Conservation (phyloP, 2,888 invertebrate species). For the Marronus borbonicus region DNA sequence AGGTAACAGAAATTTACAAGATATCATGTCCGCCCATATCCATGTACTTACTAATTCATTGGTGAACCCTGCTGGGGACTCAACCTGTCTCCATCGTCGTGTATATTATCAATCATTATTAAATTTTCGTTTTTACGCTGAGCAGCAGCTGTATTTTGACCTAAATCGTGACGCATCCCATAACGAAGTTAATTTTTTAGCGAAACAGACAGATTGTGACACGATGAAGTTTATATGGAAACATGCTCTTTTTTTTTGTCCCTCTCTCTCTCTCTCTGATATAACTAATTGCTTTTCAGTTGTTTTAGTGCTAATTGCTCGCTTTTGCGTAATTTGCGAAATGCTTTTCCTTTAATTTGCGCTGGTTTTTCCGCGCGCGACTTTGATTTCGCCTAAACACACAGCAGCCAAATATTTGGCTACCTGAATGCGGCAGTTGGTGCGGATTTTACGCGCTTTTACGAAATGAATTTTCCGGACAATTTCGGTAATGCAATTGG, state of each 20-base stretch:
- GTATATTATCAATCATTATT: slow-evolving; percentile 33
- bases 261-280: background rate
- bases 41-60: slow-evolving; percentile 27
- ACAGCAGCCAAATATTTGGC: too few species aligned
- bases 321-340: too few species aligned
- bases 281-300: slow-evolving; percentile 19
- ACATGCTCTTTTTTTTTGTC: background rate
- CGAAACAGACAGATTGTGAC: background rate
- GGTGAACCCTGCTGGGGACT: background rate
- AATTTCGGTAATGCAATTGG: too few species aligned
- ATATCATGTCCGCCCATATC: background rate
- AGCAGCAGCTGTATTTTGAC: slow-evolving; percentile 29
- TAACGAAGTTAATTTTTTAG: slow-evolving; percentile 19
- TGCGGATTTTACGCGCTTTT: too few species aligned
- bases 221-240: background rate
- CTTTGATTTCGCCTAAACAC: too few species aligned
- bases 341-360: too few species aligned
- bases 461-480: too few species aligned
- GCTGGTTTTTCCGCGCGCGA: too few species aligned
- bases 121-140: slow-evolving; percentile 21
- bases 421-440: too few species aligned
- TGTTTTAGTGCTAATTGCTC: background rate
- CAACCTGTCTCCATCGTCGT: slow-evolving; percentile 25
- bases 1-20: too few species aligned
- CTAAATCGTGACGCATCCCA: slow-evolving; percentile 12